Conservation (phyloP, 2,113 vertebrate genomes). For the Pleuronectes platessa region DNA sequence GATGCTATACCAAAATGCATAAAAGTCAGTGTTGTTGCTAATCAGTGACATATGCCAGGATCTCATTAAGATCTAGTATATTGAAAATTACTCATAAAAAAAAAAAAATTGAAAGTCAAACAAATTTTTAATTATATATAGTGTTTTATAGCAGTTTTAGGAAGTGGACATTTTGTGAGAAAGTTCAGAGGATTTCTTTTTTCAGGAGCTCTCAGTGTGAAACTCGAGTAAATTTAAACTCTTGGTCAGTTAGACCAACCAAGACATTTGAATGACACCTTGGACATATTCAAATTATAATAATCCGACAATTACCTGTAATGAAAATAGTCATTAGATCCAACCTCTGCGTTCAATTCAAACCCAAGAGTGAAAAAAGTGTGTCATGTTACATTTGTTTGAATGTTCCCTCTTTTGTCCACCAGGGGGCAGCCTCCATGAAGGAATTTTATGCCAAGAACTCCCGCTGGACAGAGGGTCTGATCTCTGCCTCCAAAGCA, state of each 20-base stretch:
- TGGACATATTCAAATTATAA: not conserved
- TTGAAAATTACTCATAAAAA: too few species aligned
- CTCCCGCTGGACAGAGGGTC: slow-evolving; percentile 96
- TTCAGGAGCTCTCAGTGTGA: too few species aligned
- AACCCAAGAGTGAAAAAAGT: too few species aligned
- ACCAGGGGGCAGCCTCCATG: slow-evolving; percentile 91
- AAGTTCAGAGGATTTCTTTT: too few species aligned
- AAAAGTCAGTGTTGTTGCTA: too few species aligned
- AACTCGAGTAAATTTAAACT: not conserved
- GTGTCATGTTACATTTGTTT: not conserved
- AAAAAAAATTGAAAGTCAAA: too few species aligned
- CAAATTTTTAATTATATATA: too few species aligned
- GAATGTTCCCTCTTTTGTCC: slow-evolving; percentile 17
- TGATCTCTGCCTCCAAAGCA: slow-evolving; percentile 96
- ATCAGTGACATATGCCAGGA: too few species aligned
- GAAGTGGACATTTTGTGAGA: too few species aligned
- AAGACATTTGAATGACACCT: not conserved
- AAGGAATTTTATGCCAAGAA: slow-evolving; percentile 99
- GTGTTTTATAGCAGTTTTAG: too few species aligned
- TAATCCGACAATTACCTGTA: not conserved
- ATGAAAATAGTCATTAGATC: not conserved
- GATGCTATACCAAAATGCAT: too few species aligned
- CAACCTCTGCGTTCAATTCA: not conserved
- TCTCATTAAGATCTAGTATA: too few species aligned
- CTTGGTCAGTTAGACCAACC: not conserved